A percentile compares a stretch with the other conserved stretches of the same genome.
Evolutionary conservation across 2,113 vertebrate genomes (phyloP).

Genomic region (Sinocyclocheilus anophthalmus): DNA sequence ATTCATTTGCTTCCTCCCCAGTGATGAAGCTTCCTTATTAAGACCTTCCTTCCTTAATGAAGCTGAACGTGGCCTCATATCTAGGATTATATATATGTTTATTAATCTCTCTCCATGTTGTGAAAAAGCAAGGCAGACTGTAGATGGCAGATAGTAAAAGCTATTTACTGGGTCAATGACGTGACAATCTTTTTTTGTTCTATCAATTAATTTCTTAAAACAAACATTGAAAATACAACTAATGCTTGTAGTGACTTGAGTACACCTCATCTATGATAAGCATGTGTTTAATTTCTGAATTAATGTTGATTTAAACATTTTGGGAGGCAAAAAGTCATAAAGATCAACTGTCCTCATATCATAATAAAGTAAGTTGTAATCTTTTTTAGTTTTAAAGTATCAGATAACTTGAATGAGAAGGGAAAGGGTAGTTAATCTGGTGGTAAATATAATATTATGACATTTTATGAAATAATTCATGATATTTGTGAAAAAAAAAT

Average conservation of each 20-base stretch:
- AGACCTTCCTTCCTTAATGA: conserved; percentile 3
- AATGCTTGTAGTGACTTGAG: not conserved
- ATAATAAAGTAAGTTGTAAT: not conserved
- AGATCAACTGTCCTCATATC: not conserved
- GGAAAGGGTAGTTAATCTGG: not conserved
- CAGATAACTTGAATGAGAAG: not conserved
- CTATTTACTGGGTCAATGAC: not conserved
- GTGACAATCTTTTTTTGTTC: not conserved
- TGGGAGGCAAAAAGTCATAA: not conserved
- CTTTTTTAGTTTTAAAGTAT: not conserved
- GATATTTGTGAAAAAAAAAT: not conserved
- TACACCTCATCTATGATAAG: not conserved
- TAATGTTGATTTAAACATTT: not conserved
- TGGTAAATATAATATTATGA: not conserved
- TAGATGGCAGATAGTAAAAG: not conserved
- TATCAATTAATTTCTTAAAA: not conserved
- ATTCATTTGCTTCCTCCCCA: conserved; percentile 14
- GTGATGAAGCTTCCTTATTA: conserved; percentile 25
- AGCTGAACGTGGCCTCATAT: not conserved
- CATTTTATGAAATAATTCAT: not conserved
- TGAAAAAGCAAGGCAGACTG: not conserved
- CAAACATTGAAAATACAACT: not conserved
- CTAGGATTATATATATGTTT: conserved; percentile 5
- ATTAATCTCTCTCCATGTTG: not conserved
- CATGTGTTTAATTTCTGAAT: not conserved